Percentiles rank a stretch among this genome's conserved stretches.
Conservation (phyloP, 2,113 vertebrate species). For the Plestiodon gilberti region DNA sequence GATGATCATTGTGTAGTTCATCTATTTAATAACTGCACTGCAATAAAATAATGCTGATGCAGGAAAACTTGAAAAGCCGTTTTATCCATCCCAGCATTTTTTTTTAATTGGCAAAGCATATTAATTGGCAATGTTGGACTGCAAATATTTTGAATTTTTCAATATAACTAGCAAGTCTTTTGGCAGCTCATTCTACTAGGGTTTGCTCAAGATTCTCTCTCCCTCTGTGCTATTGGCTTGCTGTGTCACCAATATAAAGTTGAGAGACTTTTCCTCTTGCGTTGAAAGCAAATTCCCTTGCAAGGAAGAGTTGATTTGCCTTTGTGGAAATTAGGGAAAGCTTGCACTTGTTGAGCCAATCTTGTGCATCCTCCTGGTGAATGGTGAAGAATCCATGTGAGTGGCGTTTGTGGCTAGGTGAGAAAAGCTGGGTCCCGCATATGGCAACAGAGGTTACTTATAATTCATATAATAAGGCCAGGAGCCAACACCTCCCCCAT, state of each 20-base stretch:
- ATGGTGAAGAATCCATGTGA: neutral
- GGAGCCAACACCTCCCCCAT: neutral
- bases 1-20: constrained; percentile 21
- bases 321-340: neutral
- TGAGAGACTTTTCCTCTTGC: constrained; percentile 23
- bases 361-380: neutral
- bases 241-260: constrained; percentile 8
- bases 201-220: constrained; percentile 23
- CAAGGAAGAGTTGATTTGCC: neutral
- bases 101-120: constrained; percentile 69
- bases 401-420: neutral
- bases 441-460: neutral
- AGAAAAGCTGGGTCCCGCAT: neutral
- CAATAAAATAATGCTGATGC: constrained; percentile 36
- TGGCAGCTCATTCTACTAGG: constrained; percentile 63
- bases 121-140: constrained; percentile 65
- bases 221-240: neutral
- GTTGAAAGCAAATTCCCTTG: neutral
- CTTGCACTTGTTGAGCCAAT: neutral
- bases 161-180: constrained; percentile 64
- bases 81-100: constrained; percentile 44
- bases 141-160: constrained; percentile 71
- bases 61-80: constrained; percentile 52
- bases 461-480: neutral
- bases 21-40: constrained; percentile 20